These are phyloP conservation scores for Apamea epomidion DNA, from an alignment of 2,888 invertebrate genomes.

Conservation along the genomic window DNA sequence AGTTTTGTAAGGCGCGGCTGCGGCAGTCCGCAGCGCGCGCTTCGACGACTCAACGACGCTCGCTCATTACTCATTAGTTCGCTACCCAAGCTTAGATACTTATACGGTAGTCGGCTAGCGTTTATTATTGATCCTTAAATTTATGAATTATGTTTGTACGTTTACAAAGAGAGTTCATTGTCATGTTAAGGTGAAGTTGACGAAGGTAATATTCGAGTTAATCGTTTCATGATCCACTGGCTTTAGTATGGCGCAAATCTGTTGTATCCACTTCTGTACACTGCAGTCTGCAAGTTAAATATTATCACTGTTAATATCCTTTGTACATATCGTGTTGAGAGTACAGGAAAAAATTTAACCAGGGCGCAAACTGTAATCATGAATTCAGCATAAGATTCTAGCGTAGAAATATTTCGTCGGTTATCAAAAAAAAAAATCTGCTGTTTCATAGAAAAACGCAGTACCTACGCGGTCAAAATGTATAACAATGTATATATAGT, in stretches of 20 bases:
- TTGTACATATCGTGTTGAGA: not conserved
- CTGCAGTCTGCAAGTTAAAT: constrained; percentile 93
- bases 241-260: constrained; percentile 97
- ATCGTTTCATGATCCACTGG: constrained; percentile 84
- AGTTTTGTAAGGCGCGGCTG: constrained; percentile 70
- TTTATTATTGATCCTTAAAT: constrained; percentile 86
- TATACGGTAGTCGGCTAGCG: constrained; percentile 86
- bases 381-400: not conserved
- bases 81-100: constrained; percentile 81
- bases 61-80: constrained; percentile 68
- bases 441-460: no score
- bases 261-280: constrained; percentile 98
- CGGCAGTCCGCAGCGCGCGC: constrained; percentile 42
- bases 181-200: constrained; percentile 87
- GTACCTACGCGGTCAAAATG: no score
- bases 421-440: no score
- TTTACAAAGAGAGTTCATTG: constrained; percentile 90
- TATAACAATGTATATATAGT: no score
- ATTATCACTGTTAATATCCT: constrained; percentile 11
- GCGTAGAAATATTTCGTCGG: no score
- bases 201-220: constrained; percentile 88
- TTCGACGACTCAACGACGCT: constrained; percentile 63
- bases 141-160: constrained; percentile 88
- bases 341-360: not conserved
- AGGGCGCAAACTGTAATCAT: not conserved